These are phyloP conservation scores for Ditylenchus dipsaci DNA, from an alignment of 1,140 invertebrate species.

Conservation along the genomic window DNA sequence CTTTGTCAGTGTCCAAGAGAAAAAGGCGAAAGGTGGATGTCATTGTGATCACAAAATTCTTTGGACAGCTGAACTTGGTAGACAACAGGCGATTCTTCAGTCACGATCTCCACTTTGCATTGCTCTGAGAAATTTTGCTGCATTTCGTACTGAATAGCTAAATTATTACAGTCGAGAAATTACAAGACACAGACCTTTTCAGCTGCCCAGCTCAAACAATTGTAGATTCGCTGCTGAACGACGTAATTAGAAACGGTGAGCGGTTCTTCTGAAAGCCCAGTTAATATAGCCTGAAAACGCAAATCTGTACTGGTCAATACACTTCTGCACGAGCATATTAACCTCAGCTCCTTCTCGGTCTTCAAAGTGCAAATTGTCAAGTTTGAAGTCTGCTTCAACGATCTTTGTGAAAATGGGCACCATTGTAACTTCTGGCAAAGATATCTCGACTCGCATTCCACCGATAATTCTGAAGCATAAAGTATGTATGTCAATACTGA, in stretches of 20 bases:
- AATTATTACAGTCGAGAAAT: background rate
- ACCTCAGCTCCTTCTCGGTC: background rate
- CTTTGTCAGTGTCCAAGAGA: background rate
- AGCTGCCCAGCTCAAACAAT: background rate
- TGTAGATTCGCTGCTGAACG: background rate
- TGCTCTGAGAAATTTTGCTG: too few species aligned
- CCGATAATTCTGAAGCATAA: background rate
- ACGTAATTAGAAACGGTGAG: background rate
- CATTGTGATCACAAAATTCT: constrained; percentile 19
- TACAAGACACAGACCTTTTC: background rate
- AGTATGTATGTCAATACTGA: too few species aligned
- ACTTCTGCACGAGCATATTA: background rate
- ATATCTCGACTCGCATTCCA: background rate
- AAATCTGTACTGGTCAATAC: too few species aligned
- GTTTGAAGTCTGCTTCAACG: constrained; percentile 2
- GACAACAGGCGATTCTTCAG: background rate
- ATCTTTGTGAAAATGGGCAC: background rate
- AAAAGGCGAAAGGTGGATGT: background rate
- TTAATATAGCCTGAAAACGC: background rate
- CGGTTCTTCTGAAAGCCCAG: background rate
- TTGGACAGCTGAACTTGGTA: constrained; percentile 12
- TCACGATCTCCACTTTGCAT: too few species aligned
- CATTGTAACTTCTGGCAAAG: background rate
- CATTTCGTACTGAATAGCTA: too few species aligned
- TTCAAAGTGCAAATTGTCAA: background rate